These are phyloP conservation scores for Anguilla rostrata DNA, from an alignment of 2,113 vertebrate genomes.

Conservation along the genomic window DNA sequence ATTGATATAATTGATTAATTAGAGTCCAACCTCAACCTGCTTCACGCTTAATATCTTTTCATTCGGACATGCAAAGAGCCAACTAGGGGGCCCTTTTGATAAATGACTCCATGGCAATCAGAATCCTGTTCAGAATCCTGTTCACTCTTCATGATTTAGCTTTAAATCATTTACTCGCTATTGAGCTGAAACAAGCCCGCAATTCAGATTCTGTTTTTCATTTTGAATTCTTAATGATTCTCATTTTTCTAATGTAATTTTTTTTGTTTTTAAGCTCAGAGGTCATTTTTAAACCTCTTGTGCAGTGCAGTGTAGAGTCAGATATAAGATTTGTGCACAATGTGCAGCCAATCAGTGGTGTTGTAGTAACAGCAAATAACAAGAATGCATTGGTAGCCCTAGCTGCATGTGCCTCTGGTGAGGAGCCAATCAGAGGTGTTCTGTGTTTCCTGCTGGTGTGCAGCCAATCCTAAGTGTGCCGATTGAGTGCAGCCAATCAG, in stretches of 20 bases:
- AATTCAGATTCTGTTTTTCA: not conserved
- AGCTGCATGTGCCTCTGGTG: too few relatives aligned
- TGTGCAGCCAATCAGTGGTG: not conserved
- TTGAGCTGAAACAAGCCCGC: not conserved
- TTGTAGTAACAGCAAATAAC: not conserved
- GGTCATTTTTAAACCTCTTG: not conserved
- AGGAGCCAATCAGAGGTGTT: too few relatives aligned
- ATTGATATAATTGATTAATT: conserved; percentile 48
- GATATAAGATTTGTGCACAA: not conserved
- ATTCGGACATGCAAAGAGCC: conserved; percentile 29
- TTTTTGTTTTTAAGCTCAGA: not conserved
- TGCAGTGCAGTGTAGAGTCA: not conserved
- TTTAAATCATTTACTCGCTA: not conserved
- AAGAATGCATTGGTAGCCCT: too few relatives aligned
- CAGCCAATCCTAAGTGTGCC: too few relatives aligned
- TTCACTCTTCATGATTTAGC: not conserved
- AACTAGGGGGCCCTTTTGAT: conserved; percentile 28
- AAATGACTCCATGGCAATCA: not conserved
- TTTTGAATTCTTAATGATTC: not conserved
- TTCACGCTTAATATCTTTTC: conserved; percentile 38
- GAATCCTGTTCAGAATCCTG: not conserved
- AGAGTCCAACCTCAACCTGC: conserved; percentile 19
- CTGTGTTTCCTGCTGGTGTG: too few relatives aligned
- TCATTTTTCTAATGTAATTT: not conserved
- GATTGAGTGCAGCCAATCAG: not conserved